These are phyloP conservation scores for Hoplodrina ambigua DNA, from an alignment of 2,888 invertebrate genomes.

Conservation along the genomic window DNA sequence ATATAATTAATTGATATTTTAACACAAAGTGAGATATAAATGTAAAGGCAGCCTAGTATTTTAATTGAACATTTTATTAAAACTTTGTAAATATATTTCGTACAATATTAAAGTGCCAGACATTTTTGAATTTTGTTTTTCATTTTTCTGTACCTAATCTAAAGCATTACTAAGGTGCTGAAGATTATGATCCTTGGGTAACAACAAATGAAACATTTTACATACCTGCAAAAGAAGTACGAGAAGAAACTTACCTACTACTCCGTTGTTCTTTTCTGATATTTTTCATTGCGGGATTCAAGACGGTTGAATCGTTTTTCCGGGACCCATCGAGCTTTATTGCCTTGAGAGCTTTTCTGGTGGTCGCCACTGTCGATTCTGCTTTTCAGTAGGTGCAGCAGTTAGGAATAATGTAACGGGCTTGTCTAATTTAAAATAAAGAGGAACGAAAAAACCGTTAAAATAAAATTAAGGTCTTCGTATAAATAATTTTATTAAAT, in stretches of 20 bases:
- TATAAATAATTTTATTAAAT: constrained; percentile 31
- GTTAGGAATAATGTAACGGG: no score
- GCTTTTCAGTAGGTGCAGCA: no score
- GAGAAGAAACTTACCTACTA: no score
- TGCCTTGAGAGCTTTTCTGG: no score
- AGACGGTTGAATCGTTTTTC: no score
- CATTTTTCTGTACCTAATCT: constrained; percentile 44
- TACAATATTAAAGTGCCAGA: constrained; percentile 87
- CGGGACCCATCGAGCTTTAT: no score
- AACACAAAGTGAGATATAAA: constrained; percentile 72
- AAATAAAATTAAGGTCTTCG: constrained; percentile 8
- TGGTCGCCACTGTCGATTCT: no score
- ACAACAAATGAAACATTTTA: not conserved
- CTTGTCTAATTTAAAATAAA: no score
- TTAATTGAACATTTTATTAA: constrained; percentile 61
- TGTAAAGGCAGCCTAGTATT: constrained; percentile 70
- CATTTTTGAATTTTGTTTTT: constrained; percentile 70
- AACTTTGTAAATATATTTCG: constrained; percentile 81
- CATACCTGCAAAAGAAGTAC: not conserved
- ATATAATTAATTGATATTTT: constrained; percentile 62
- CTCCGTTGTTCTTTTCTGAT: no score
- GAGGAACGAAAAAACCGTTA: not conserved
- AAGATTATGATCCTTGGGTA: not conserved
- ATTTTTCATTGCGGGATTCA: no score
- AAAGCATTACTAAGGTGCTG: not conserved